phyloP scores from a whole-genome alignment of 2,888 invertebrate genomes.

The Amphipoea lucens region DNA sequence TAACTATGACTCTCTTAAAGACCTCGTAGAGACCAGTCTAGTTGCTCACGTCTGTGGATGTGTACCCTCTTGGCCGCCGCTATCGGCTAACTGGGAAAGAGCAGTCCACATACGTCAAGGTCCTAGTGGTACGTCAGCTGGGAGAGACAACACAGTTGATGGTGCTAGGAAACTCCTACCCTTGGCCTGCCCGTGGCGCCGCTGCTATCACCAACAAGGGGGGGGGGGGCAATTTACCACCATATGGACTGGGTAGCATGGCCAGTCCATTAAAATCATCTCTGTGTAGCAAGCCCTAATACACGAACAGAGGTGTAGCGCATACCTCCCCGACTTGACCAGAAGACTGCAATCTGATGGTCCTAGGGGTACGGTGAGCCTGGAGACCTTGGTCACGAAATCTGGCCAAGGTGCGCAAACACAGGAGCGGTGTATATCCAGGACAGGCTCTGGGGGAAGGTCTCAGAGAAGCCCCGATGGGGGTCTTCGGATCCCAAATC shows the following conservation, averaged over 20 bases:
- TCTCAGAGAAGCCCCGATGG: constrained; percentile 5
- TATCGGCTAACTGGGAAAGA: no score
- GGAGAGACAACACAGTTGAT: not conserved
- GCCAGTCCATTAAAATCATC: not conserved
- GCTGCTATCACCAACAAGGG: not conserved
- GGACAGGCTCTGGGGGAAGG: not conserved
- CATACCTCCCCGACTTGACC: not conserved
- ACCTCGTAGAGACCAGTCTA: no score
- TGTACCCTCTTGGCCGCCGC: no score
- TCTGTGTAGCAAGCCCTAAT: not conserved
- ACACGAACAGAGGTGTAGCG: not conserved
- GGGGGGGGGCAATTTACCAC: no score
- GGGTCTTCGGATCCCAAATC: constrained; percentile 4
- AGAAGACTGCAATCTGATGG: not conserved
- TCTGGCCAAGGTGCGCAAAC: not conserved
- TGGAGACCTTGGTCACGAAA: not conserved
- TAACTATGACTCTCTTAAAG: no score
- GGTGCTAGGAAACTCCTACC: not conserved
- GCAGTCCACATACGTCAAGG: no score
- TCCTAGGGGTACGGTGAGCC: not conserved
- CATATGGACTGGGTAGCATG: no score
- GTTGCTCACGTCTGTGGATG: no score
- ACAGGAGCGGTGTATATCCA: not conserved
- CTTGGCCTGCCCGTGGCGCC: not conserved
- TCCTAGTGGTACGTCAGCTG: not conserved